Evolutionary conservation across 2,888 invertebrate genomes (phyloP), one percentile per base, ranked within the genome.

Genomic region (Celastrina argiolus): DNA sequence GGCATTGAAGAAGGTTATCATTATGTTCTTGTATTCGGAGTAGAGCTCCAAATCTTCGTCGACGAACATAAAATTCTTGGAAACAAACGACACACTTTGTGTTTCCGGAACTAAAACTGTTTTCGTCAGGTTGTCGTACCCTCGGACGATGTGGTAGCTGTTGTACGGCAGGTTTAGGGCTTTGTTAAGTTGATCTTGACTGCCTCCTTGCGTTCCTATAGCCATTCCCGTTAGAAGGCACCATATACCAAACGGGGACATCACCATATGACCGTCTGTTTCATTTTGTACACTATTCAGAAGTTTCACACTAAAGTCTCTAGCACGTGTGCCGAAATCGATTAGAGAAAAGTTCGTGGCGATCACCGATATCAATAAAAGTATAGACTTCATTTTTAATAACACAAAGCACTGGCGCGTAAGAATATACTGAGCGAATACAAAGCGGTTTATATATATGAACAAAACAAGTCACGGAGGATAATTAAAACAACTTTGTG

Each of bases 191-290:
- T 90, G 78, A 1, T 66, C 73, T 72, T 81, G 83, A 69, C 84
- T 88, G 59, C 81, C 76, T 1, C 82, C 87, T 0, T 81, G 75
- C 0, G 88, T 84, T 10, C 90, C 90, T 22, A 88, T 71, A 0
- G 88, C 83, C 2, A 90, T 77, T 2, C 86, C 86, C 0, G 88
- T 85, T 84, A 92, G 81, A 6, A 91, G 72, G 6, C 83, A 85
- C 91, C 91, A 92, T 72, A 92, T 83, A 69, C 91, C 91, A 64
- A 88, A 88, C 0, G 91, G 90, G 1, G 90, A 88, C 67, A 91
- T 82, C 67, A 89, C 88, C 0, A 88, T 82, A 73, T 88, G 88
- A 0, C 86, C 84, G 1, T 79, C 75, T 0, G 82, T 82, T 69
- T 85, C 81, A n/a, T 74, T 69, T 5, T 84, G 84, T 1, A 89